Conservation (phyloP, 1,140 invertebrate species). For the Leguminivora glycinivorella region DNA sequence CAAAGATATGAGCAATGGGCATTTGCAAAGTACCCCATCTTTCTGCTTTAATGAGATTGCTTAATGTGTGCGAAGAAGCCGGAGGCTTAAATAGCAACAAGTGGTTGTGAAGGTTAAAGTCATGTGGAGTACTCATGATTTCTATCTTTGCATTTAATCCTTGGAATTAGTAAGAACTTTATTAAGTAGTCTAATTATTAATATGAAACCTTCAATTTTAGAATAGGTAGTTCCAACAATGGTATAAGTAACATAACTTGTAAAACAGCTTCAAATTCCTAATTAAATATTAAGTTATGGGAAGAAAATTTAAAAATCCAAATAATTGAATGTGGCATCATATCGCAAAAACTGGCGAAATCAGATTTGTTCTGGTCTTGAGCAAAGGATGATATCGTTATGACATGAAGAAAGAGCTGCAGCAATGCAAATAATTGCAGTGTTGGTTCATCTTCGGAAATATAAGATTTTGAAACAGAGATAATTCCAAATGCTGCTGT, state of each 20-base stretch:
- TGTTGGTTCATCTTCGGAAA: background rate
- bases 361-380: slow-evolving; percentile 4
- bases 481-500: background rate
- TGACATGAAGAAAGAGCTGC: background rate
- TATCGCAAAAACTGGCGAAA: slow-evolving; percentile 11
- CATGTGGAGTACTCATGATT: no score
- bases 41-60: no score
- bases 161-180: no score
- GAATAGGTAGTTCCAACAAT: no score
- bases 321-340: slow-evolving; percentile 7
- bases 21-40: background rate
- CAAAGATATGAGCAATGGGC: background rate
- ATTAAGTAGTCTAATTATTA: no score
- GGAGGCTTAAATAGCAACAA: no score
- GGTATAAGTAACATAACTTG: no score
- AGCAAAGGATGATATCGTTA: background rate
- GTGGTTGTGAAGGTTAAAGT: no score
- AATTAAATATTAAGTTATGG: background rate
- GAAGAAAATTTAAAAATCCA: background rate
- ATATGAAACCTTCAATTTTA: no score
- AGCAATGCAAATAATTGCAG: slow-evolving; percentile 12
- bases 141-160: no score
- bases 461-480: background rate
- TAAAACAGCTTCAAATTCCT: no score
- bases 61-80: no score